Evolutionary conservation across 2,113 vertebrate genomes (phyloP).

Genomic region (Lutjanus erythropterus): DNA sequence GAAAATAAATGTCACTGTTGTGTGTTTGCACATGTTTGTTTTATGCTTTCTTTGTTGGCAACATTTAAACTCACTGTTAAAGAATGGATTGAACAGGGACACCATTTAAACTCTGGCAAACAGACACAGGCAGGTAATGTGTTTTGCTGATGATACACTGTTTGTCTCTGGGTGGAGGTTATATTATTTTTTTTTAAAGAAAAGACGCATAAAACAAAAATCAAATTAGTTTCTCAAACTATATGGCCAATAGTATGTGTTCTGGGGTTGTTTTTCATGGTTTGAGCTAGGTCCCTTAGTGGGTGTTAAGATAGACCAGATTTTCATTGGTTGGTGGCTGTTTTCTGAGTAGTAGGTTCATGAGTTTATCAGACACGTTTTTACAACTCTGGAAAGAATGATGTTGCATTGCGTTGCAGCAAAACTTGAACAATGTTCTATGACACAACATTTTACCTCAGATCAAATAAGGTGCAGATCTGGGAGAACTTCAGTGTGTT

Average conservation of each 20-base stretch:
- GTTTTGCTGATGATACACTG: neutral
- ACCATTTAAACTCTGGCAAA: slow-evolving; percentile 17
- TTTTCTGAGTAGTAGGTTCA: neutral
- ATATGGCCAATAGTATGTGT: neutral
- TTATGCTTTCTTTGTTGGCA: slow-evolving; percentile 10
- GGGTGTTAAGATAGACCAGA: neutral
- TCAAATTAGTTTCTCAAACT: neutral
- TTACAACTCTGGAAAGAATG: too few relatives aligned
- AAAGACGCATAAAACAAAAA: neutral
- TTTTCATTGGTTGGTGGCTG: too few relatives aligned
- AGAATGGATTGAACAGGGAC: neutral
- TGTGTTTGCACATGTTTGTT: neutral
- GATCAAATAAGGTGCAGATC: too few relatives aligned
- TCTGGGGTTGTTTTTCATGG: neutral
- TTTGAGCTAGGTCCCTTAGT: neutral
- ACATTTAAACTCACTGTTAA: slow-evolving; percentile 10
- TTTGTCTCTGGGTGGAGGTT: neutral
- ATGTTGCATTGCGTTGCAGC: too few relatives aligned
- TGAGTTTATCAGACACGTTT: too few relatives aligned
- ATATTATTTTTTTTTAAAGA: neutral
- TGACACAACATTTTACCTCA: too few relatives aligned
- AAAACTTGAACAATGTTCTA: too few relatives aligned
- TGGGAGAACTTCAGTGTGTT: too few relatives aligned
- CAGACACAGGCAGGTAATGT: neutral
- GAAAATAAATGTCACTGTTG: neutral